Conservation (phyloP, 92 coral and sea anemone genomes). For the Palythoa grandiflora region DNA sequence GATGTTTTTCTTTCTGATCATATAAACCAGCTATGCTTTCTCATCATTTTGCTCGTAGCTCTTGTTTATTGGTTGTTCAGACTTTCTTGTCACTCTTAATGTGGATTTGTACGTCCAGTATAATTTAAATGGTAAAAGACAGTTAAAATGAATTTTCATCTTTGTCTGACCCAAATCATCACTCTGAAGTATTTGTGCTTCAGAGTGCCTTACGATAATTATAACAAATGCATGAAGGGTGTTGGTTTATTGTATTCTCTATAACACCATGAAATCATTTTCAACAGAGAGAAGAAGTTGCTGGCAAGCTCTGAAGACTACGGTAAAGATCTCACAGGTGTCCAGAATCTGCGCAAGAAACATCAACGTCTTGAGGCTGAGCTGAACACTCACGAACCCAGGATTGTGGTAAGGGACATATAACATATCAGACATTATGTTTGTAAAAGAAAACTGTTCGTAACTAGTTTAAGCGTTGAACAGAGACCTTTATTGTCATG, state of each 20-base stretch:
- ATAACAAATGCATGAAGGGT: neutral
- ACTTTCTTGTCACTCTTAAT: no score
- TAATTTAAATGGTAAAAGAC: no score
- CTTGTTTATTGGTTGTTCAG: no score
- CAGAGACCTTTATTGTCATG: no score
- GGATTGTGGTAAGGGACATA: constrained; percentile 75
- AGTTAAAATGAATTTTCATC: no score
- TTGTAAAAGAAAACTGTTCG: neutral
- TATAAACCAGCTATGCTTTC: no score
- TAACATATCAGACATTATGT: neutral
- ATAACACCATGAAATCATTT: neutral
- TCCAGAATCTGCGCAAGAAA: constrained; percentile 95
- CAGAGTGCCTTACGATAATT: no score
- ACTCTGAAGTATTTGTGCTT: no score
- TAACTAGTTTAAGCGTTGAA: neutral
- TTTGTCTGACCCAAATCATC: no score
- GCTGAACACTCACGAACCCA: constrained; percentile 89
- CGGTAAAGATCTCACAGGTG: constrained; percentile 98
- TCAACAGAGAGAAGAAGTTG: constrained; percentile 89
- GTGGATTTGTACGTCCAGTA: no score
- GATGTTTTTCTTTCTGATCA: no score
- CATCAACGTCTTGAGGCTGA: constrained; percentile 98
- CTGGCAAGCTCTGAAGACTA: constrained; percentile 97
- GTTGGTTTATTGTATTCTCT: neutral
- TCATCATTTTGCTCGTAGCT: no score